phyloP scores from a whole-genome alignment of 2,888 invertebrate genomes.

The Lagria hirta region DNA sequence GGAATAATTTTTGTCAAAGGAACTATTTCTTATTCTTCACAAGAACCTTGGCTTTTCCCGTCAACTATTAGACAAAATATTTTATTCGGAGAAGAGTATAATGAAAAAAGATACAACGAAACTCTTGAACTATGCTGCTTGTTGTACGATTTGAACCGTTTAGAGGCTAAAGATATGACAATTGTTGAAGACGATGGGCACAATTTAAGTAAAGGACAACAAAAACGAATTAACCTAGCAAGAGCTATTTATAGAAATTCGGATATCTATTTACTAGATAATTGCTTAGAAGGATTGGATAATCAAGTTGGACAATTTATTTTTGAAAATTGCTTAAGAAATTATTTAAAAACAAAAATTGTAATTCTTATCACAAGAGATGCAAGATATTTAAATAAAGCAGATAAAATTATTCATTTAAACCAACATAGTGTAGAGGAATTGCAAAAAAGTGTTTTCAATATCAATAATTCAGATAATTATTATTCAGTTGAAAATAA shows the following conservation, averaged over 20 bases:
- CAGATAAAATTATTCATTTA: conserved; percentile 55
- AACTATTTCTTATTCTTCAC: conserved; percentile 43
- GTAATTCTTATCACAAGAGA: conserved; percentile 43
- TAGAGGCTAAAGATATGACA: conserved; percentile 53
- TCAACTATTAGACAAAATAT: conserved; percentile 45
- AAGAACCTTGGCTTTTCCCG: conserved; percentile 47
- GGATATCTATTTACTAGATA: conserved; percentile 45
- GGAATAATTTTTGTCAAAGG: conserved; percentile 35
- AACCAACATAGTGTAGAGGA: too few relatives aligned
- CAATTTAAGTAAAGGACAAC: conserved; percentile 63
- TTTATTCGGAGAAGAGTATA: conserved; percentile 47
- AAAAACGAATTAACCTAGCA: conserved; percentile 43
- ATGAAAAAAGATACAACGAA: conserved; percentile 45
- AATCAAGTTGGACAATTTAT: conserved; percentile 38
- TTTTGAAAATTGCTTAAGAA: conserved; percentile 40
- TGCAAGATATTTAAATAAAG: conserved; percentile 38
- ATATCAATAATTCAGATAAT: too few relatives aligned
- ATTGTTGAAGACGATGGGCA: conserved; percentile 65
- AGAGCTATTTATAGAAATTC: conserved; percentile 42
- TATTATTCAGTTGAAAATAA: too few relatives aligned
- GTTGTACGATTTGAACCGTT: conserved; percentile 55
- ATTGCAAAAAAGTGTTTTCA: too few relatives aligned
- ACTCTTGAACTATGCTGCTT: conserved; percentile 55
- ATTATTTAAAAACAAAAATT: conserved; percentile 41
- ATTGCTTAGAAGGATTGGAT: conserved; percentile 42